These are phyloP conservation scores for Kryptolebias marmoratus DNA, from an alignment of 2,113 vertebrate species.

Conservation along the genomic window DNA sequence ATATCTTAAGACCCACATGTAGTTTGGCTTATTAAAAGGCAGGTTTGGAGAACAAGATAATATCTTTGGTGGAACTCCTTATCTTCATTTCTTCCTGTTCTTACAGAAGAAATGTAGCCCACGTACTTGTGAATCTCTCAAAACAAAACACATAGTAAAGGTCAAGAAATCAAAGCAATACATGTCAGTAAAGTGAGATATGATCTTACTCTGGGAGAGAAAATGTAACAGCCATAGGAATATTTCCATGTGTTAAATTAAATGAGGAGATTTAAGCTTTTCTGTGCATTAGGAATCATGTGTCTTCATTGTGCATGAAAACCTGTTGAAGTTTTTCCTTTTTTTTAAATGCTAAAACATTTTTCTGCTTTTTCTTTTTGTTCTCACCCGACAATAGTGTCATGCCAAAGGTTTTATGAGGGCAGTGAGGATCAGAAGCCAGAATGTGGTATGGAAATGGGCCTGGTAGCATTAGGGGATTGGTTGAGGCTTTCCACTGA, in stretches of 20 bases:
- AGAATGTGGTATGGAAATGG: conserved; percentile 68
- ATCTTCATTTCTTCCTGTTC: conserved; percentile 40
- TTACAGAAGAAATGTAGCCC: conserved; percentile 24
- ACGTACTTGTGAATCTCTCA: conserved; percentile 13
- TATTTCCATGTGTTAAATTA: conserved; percentile 13
- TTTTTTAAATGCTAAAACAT: conserved; percentile 7
- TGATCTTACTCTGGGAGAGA: not conserved
- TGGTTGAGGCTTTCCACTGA: conserved; percentile 66
- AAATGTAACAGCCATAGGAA: not conserved
- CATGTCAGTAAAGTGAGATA: not conserved
- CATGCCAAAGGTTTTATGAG: conserved; percentile 65
- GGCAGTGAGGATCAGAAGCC: conserved; percentile 53
- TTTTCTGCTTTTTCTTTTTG: conserved; percentile 30
- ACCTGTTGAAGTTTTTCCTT: conserved; percentile 10
- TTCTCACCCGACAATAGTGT: conserved; percentile 41
- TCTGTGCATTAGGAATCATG: conserved; percentile 25
- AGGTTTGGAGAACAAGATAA: conserved; percentile 81
- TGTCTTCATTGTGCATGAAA: conserved; percentile 9
- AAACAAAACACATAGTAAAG: not conserved
- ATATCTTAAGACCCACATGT: conserved; percentile 74
- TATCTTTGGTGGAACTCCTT: conserved; percentile 73
- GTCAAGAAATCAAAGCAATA: not conserved
- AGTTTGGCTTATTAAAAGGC: conserved; percentile 77
- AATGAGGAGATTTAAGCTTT: conserved; percentile 2
- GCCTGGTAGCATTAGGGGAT: conserved; percentile 63